A percentile compares a stretch with the other conserved stretches of the same genome.
These are phyloP conservation scores for Spodoptera littoralis DNA, from an alignment of 2,888 invertebrate genomes.

Conservation along the genomic window DNA sequence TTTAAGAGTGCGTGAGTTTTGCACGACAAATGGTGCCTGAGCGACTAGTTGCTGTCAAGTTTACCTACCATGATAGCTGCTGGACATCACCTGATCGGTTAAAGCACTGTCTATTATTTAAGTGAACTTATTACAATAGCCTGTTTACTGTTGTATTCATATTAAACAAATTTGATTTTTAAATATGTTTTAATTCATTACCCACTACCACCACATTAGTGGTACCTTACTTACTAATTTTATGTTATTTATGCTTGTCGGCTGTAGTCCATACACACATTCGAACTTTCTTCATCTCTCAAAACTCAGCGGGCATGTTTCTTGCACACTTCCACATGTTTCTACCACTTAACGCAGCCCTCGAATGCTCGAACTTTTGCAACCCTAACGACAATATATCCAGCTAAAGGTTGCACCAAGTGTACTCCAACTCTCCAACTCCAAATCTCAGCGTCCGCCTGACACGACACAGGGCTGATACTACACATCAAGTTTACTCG, in stretches of 20 bases:
- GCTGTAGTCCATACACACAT: too few relatives aligned
- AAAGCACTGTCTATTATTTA: conserved; percentile 23
- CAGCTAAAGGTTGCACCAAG: conserved; percentile 19
- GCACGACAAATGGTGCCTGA: conserved; percentile 22
- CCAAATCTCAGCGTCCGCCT: conserved; percentile 13
- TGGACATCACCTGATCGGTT: conserved; percentile 12
- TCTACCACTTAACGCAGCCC: conserved; percentile 14
- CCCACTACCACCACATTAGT: too few relatives aligned
- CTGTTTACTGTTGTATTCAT: conserved; percentile 40
- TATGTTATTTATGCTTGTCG: too few relatives aligned
- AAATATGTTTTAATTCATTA: too few relatives aligned
- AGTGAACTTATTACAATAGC: conserved; percentile 35
- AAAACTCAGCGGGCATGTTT: background rate
- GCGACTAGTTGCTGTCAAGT: conserved; percentile 8
- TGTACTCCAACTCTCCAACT: conserved; percentile 19
- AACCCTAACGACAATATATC: conserved; percentile 48
- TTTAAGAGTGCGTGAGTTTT: conserved; percentile 18
- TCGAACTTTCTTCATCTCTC: too few relatives aligned
- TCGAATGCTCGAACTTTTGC: conserved; percentile 15
- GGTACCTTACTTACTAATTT: too few relatives aligned
- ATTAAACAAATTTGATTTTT: conserved; percentile 31
- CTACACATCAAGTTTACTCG: conserved; percentile 20
- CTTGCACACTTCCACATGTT: conserved; percentile 14
- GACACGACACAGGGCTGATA: conserved; percentile 23
- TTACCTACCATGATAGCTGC: background rate